Evolutionary conservation across 2,888 invertebrate genomes (phyloP).

Genomic region (Dioctria rufipes): DNA sequence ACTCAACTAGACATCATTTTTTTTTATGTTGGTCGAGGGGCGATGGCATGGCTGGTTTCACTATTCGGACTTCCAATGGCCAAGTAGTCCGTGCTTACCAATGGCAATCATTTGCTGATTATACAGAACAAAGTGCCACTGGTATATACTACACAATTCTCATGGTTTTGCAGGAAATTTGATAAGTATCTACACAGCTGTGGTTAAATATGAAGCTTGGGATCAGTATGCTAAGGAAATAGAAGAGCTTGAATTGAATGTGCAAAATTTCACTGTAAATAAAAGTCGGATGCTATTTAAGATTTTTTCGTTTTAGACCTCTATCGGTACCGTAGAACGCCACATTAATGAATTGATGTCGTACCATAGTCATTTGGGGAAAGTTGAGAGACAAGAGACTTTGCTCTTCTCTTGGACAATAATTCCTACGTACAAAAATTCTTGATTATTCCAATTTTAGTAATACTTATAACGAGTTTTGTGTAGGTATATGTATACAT

Average conservation of each 20-base stretch:
- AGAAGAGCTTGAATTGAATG: slow-evolving; percentile 88
- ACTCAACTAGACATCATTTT: no score
- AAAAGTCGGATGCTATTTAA: no score
- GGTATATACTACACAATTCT: slow-evolving; percentile 93
- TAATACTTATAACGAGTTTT: slow-evolving; percentile 84
- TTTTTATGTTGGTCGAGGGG: slow-evolving; percentile 88
- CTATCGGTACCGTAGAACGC: slow-evolving; percentile 78
- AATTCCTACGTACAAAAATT: slow-evolving; percentile 90
- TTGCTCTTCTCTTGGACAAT: slow-evolving; percentile 85
- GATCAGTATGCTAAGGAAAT: slow-evolving; percentile 92
- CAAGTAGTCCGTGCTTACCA: slow-evolving; percentile 90
- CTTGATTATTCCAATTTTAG: slow-evolving; percentile 89
- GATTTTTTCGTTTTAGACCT: slow-evolving; percentile 57
- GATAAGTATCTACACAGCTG: slow-evolving; percentile 92
- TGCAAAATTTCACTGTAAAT: slow-evolving; percentile 90
- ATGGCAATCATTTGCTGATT: slow-evolving; percentile 91
- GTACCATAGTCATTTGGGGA: slow-evolving; percentile 86
- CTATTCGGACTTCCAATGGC: slow-evolving; percentile 88
- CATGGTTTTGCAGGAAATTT: slow-evolving; percentile 91
- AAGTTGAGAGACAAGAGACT: slow-evolving; percentile 86
- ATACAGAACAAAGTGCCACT: slow-evolving; percentile 84
- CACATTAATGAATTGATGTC: slow-evolving; percentile 90
- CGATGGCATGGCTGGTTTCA: slow-evolving; percentile 94
- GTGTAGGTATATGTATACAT: slow-evolving; percentile 80
- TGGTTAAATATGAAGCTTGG: slow-evolving; percentile 95